phyloP scores from a whole-genome alignment of 2,113 vertebrate genomes.

The Dendrocopos noguchii region DNA sequence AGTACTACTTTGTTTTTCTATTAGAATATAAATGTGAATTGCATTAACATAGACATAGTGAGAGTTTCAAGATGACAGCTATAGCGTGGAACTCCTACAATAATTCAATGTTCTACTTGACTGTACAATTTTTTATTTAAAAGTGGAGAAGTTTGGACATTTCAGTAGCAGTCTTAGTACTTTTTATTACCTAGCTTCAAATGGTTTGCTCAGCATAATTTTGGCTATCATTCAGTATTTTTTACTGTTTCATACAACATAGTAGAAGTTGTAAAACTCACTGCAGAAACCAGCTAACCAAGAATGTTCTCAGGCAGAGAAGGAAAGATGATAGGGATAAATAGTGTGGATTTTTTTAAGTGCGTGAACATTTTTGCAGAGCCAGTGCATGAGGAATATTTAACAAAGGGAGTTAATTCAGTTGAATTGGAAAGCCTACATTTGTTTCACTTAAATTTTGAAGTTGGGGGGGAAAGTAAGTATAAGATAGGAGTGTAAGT shows the following conservation, averaged over 20 bases:
- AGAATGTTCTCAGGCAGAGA: neutral
- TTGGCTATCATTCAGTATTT: neutral
- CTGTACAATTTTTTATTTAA: neutral
- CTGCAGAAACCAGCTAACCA: neutral
- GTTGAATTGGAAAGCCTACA: neutral
- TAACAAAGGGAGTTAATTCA: neutral
- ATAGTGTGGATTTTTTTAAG: neutral
- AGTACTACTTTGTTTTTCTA: constrained; percentile 8
- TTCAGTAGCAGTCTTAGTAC: neutral
- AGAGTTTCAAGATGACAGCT: neutral
- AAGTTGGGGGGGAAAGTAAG: neutral
- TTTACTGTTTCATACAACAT: neutral
- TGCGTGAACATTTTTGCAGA: neutral
- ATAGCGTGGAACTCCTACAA: neutral
- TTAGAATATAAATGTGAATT: constrained; percentile 12
- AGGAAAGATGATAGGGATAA: neutral
- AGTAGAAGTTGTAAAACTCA: neutral
- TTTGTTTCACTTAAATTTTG: neutral
- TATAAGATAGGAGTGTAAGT: neutral
- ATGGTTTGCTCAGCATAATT: neutral
- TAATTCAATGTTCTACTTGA: neutral
- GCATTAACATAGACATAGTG: neutral
- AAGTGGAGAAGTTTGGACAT: neutral
- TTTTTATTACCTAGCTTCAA: neutral
- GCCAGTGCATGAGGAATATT: neutral